Evolutionary conservation across 2,797 vertebrate genomes (phyloP), one percentile per base, ranked within the genome.

Genomic region (Ispidina picta): DNA sequence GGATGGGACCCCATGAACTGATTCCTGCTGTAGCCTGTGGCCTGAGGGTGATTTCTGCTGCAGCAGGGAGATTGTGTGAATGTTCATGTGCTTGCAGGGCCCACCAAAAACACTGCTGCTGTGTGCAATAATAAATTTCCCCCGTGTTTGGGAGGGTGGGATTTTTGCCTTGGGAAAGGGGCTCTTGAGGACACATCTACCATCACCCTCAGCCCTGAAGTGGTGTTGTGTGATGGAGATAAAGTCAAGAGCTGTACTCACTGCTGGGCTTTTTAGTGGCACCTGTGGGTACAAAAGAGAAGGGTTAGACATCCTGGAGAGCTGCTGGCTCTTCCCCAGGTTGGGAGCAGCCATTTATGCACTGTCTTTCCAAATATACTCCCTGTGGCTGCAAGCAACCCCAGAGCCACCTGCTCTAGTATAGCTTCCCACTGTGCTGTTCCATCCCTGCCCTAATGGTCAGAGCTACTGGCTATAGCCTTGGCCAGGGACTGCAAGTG

Each of bases 231-330:
- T 20, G 55, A 37, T 18, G 71, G 21, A 90, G 62, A 33, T 44
- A 43, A 43, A 49, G 71, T n/a, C 0, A 0, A 89, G 59, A 41
- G 55, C 0, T 0, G 29, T 92, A 95, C 95, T 96, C 86, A 95
- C 95, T 86, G 54, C 19, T 31, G 74, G 64, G 33, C 74, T 88
- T 86, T 12, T 43, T 6, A 3, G 5, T 25, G 21, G 15, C 16
- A 92, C 91, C 95, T 93, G 91, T 52, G 68, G 80, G 54, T 41
- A 84, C 5, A 14, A 93, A 93, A 26, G 11, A 68, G 35, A 29
- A 88, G 19, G 14, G 56, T 94, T 72, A 93, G 90, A 82, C 26
- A 72, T 8, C 4, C 31, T 1, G 1, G 9, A 35, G 10, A 65
- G 12, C 49, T 73, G 49, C 28, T 59, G 63, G 22, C 66, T 69